These are phyloP conservation scores for Tetranychus truncatus DNA, from an alignment of 2,888 invertebrate genomes.

Conservation along the genomic window DNA sequence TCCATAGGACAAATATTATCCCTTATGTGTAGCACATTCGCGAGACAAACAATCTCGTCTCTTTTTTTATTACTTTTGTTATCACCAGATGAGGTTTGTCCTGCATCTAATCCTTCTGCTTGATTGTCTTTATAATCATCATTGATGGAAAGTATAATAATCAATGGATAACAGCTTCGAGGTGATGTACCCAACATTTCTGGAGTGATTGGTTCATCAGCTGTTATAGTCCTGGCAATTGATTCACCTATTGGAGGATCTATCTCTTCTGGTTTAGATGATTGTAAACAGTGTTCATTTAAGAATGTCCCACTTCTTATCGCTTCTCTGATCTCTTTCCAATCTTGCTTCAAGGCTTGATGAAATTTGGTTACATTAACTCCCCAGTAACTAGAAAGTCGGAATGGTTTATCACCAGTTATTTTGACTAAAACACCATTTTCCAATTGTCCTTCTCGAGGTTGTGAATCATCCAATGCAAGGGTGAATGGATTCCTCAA, in stretches of 20 bases:
- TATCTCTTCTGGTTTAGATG: conserved; percentile 15
- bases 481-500: neutral
- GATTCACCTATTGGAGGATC: neutral
- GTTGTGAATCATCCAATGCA: neutral
- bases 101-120: neutral
- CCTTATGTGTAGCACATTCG: conserved; percentile 62
- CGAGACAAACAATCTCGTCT: conserved; percentile 43
- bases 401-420: conserved; percentile 18
- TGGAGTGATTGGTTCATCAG: neutral
- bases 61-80: conserved; percentile 12
- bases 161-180: conserved; percentile 54
- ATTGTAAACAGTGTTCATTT: neutral
- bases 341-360: conserved; percentile 14
- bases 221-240: neutral
- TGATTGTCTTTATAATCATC: neutral
- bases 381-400: conserved; percentile 19
- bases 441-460: neutral
- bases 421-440: conserved; percentile 13
- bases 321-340: conserved; percentile 14
- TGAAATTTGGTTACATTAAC: conserved; percentile 17
- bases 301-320: conserved; percentile 15
- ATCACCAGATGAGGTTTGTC: neutral
- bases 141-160: conserved; percentile 42
- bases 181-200: conserved; percentile 38
- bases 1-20: conserved; percentile 59